These are phyloP conservation scores for Semaprochilodus insignis DNA, from an alignment of 2,797 vertebrate genomes.

Conservation along the genomic window DNA sequence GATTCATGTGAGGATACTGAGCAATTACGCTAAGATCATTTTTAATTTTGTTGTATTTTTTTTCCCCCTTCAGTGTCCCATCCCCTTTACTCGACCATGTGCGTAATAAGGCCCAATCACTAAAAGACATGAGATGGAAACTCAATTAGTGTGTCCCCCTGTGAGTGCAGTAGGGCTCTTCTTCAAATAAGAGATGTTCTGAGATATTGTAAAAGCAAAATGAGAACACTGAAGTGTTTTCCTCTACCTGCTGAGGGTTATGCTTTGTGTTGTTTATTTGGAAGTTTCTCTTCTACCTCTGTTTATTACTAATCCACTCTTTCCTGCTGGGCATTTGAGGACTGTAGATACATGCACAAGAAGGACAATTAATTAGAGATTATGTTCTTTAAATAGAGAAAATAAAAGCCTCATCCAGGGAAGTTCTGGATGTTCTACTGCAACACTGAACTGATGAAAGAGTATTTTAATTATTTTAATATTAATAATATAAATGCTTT, in stretches of 20 bases:
- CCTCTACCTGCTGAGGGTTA: conserved; percentile 34
- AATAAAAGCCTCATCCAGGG: background rate
- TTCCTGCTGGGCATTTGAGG: conserved; percentile 36
- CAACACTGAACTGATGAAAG: background rate
- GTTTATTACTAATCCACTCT: conserved; percentile 51
- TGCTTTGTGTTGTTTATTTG: conserved; percentile 24
- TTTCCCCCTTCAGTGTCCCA: conserved; percentile 6
- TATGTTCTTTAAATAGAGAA: conserved; percentile 13
- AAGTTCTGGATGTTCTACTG: background rate
- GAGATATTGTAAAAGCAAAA: conserved; percentile 45
- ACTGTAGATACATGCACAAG: conserved; percentile 13
- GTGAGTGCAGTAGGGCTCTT: conserved; percentile 34
- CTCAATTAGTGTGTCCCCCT: conserved; percentile 54
- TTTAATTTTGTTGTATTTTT: conserved; percentile 16
- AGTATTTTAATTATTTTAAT: background rate
- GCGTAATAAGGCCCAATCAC: conserved; percentile 36
- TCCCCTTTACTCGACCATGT: background rate
- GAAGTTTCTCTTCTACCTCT: conserved; percentile 19
- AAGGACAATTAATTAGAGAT: conserved; percentile 37
- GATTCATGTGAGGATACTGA: background rate
- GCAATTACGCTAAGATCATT: conserved; percentile 13
- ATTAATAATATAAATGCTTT: background rate
- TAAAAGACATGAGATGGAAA: conserved; percentile 56
- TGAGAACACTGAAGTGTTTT: conserved; percentile 48
- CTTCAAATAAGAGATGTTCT: conserved; percentile 50